Evolutionary conservation across 1,140 invertebrate genomes (phyloP).

Genomic region (Drosophila sulfurigaster): DNA sequence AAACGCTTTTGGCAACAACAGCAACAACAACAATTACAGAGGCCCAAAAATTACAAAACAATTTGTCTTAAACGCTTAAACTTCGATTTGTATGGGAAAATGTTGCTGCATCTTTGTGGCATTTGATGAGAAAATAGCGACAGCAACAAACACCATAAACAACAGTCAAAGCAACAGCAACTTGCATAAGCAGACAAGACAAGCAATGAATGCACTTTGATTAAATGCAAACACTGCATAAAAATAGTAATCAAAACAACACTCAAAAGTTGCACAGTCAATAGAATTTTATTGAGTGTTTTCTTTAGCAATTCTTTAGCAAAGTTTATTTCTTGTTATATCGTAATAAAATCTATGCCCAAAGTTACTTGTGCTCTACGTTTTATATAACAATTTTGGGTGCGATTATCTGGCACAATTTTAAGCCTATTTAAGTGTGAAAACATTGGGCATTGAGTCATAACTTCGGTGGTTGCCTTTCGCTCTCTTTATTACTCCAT

Average conservation of each 20-base stretch:
- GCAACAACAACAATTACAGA: constrained; percentile 6
- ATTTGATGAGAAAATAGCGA: constrained; percentile 55
- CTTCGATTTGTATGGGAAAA: constrained; percentile 74
- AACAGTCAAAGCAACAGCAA: background rate
- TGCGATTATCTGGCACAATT: no score
- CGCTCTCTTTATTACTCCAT: background rate
- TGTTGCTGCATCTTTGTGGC: constrained; percentile 56
- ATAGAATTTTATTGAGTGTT: constrained; percentile 1
- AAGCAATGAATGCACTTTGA: constrained; percentile 3
- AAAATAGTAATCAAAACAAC: background rate
- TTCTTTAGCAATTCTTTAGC: background rate
- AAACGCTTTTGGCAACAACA: constrained; percentile 59
- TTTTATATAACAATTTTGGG: no score
- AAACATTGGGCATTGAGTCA: background rate
- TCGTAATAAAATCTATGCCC: background rate
- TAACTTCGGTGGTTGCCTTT: background rate
- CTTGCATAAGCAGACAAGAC: constrained; percentile 38
- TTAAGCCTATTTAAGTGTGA: no score
- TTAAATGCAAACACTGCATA: background rate
- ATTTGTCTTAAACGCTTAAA: constrained; percentile 62
- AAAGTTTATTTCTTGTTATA: background rate
- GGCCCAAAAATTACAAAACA: constrained; percentile 72
- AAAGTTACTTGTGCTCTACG: background rate
- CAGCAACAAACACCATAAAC: constrained; percentile 18
- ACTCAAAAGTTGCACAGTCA: background rate